These are phyloP conservation scores for Hirtodrosophila trivittata DNA, from an alignment of 2,888 invertebrate species.

Conservation along the genomic window DNA sequence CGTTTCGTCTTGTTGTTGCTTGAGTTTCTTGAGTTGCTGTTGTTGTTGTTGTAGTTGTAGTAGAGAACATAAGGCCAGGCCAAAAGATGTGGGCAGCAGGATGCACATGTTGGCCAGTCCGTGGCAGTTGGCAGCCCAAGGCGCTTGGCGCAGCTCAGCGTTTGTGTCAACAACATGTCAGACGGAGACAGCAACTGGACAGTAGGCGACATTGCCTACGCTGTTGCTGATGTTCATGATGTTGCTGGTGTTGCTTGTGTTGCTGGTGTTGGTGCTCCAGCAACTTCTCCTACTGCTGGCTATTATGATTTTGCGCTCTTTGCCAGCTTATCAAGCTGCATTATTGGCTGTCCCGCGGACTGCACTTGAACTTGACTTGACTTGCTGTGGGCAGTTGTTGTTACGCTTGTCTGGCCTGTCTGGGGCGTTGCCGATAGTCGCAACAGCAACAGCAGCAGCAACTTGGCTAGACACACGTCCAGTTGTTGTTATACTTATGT, in stretches of 20 bases:
- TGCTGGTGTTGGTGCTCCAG: conserved; percentile 17
- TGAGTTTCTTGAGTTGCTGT: conserved; percentile 5
- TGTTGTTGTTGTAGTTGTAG: neutral
- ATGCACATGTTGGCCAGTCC: conserved; percentile 49
- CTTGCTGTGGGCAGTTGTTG: conserved; percentile 80
- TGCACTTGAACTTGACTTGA: conserved; percentile 79
- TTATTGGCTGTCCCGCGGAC: conserved; percentile 64
- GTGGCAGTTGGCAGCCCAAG: conserved; percentile 61
- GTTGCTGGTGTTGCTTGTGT: conserved; percentile 29
- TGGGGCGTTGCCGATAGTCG: conserved; percentile 74
- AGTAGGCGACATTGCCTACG: conserved; percentile 68
- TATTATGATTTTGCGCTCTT: conserved; percentile 69
- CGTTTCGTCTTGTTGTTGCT: conserved; percentile 12
- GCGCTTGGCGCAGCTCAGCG: conserved; percentile 59
- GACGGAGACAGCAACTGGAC: conserved; percentile 66
- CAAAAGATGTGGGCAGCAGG: conserved; percentile 60
- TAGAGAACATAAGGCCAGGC: conserved; percentile 17
- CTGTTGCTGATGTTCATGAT: conserved; percentile 35
- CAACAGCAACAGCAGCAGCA: conserved; percentile 35
- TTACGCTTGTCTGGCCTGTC: conserved; percentile 76
- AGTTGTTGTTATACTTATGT: conserved; percentile 48
- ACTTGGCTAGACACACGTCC: conserved; percentile 20
- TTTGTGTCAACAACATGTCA: conserved; percentile 82
- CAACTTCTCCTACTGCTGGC: conserved; percentile 29
- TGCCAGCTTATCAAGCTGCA: conserved; percentile 67